Base-by-base conservation (phyloP, 1,140 invertebrate species). In the Episyrphus balteatus region DNA sequence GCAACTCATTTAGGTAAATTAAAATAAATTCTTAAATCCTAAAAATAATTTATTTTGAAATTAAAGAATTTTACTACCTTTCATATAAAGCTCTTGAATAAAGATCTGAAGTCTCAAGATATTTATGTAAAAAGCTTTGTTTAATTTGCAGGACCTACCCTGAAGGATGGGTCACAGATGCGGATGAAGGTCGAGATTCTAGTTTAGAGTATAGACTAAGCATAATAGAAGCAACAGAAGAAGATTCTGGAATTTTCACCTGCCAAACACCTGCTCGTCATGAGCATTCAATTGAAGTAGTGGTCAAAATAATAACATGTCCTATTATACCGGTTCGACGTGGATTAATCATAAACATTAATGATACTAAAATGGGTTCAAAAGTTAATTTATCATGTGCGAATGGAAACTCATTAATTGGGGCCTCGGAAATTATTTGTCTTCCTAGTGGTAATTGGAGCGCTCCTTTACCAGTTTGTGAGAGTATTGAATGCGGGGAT, bases 391-490 rank as follows among this genome's bases (percentile, higher is more conserved):
- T 91, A 66, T 79, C 77, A 2, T 92, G 88, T 59, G 74, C 77
- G n/a, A 84, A 86, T 55, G 85, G 86, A n/a, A 88, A 88, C 62
- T 78, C 81, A 3, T 68, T 92, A 14, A 80, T 88, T 34, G 88
- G 88, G 8, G 75, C 81, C 9, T 73, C 79, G 17, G 77, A 82
- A 54, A 73, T 88, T 5, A 69, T 72, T 41, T 92, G 88, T 66
- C 62, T 86, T 15, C 83, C 86, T 9, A 86, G 84, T 43, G 86
- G 86, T 15, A 87, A 86, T 59, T 92, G 88, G 88, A 87, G 82
- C 56, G 76, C 81, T 3, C 80, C 82, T 5, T 70, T 85, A 50
- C 88, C 88, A 11, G 76, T 82, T 41, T 92, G 87, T 66, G 83
- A 87, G 71, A 88, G 84, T 67, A 79, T 86, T 38, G 82, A 85